Conservation (phyloP, 64 coral and sea anemone species). For the Catalaphyllia jardinei region DNA sequence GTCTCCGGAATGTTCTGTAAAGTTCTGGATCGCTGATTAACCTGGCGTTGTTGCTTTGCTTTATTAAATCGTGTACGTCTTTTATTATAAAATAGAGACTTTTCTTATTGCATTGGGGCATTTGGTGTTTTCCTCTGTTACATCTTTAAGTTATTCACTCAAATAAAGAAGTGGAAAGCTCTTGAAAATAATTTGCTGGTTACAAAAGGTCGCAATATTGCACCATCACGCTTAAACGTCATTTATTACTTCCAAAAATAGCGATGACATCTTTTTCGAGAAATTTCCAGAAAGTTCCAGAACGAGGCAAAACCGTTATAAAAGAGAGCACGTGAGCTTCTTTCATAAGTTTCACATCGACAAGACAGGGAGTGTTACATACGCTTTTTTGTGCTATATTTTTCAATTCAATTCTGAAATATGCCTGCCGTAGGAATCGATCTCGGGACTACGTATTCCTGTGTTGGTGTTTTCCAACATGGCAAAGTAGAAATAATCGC, state of each 20-base stretch:
- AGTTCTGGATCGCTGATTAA: too few relatives aligned
- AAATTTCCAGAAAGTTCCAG: conserved; percentile 7
- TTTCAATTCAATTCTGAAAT: not conserved
- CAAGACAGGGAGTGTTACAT: not conserved
- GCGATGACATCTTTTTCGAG: conserved; percentile 6
- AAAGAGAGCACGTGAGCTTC: not conserved
- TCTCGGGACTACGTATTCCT: conserved; percentile 85
- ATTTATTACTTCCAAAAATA: not conserved
- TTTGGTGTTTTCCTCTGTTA: too few relatives aligned
- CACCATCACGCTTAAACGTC: not conserved
- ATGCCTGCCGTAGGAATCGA: conserved; percentile 75
- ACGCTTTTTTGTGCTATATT: not conserved
- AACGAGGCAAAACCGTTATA: conserved; percentile 27
- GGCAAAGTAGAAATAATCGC: conserved; percentile 92
- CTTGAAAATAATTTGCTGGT: too few relatives aligned
- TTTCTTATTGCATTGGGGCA: too few relatives aligned
- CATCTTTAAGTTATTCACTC: too few relatives aligned
- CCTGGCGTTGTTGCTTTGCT: too few relatives aligned
- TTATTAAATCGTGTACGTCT: too few relatives aligned
- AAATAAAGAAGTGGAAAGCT: too few relatives aligned
- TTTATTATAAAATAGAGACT: too few relatives aligned
- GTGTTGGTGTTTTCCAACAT: conserved; percentile 84
- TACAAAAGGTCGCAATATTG: not conserved
- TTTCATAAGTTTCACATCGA: not conserved
- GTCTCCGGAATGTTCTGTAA: too few relatives aligned